Evolutionary conservation across 2,888 invertebrate genomes (phyloP).

Genomic region (Tridacna gigas): DNA sequence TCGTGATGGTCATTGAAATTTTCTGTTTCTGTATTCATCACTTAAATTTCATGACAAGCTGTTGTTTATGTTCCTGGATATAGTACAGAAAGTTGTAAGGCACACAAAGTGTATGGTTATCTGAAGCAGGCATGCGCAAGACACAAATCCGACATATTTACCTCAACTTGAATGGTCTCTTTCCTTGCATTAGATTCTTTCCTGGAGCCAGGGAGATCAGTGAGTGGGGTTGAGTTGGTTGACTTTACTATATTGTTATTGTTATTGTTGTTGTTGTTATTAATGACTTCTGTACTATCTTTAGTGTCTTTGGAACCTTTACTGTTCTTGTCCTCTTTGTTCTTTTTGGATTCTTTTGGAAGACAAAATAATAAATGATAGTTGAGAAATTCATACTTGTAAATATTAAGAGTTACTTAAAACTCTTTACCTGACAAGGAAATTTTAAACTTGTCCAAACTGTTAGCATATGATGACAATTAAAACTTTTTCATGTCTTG

Average conservation of each 20-base stretch:
- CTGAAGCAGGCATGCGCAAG: too few relatives aligned
- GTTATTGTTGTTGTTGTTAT: slow-evolving; percentile 63
- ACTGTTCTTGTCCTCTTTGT: slow-evolving; percentile 23
- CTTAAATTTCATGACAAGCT: too few relatives aligned
- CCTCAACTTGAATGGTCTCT: slow-evolving; percentile 25
- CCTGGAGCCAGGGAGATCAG: slow-evolving; percentile 11
- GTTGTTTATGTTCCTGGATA: too few relatives aligned
- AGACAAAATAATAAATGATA: background rate
- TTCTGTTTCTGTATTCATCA: too few relatives aligned
- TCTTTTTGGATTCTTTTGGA: slow-evolving; percentile 32
- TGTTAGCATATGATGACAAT: too few relatives aligned
- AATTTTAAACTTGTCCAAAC: too few relatives aligned
- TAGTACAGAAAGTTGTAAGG: too few relatives aligned
- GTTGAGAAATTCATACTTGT: background rate
- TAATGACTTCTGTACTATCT: slow-evolving; percentile 10
- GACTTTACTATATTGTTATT: slow-evolving; percentile 57
- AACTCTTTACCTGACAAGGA: too few relatives aligned
- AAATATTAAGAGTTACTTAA: too few relatives aligned
- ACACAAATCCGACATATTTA: background rate
- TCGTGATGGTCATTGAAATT: too few relatives aligned
- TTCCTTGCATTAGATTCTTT: slow-evolving; percentile 2
- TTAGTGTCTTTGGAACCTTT: slow-evolving; percentile 25
- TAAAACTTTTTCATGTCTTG: too few relatives aligned
- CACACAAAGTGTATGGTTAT: too few relatives aligned
- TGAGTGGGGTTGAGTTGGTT: slow-evolving; percentile 42